phyloP scores from a whole-genome alignment of 2,797 vertebrate genomes.

The Hafferia zeledoni region DNA sequence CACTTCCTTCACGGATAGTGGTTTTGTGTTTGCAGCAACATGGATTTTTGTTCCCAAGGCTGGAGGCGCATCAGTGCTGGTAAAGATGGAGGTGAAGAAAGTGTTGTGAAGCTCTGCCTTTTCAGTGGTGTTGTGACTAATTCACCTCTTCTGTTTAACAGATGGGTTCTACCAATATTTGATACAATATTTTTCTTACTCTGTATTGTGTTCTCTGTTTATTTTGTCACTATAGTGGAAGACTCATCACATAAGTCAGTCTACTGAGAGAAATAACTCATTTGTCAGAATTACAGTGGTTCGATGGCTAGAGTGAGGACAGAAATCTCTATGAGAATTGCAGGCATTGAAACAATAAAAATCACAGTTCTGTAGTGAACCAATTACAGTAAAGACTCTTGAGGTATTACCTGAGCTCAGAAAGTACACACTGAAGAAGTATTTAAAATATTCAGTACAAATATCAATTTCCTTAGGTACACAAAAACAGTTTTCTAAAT shows the following conservation, averaged over 20 bases:
- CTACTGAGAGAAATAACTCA: neutral
- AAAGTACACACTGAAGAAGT: conserved; percentile 8
- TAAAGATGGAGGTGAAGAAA: accelerated
- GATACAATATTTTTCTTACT: neutral
- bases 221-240: neutral
- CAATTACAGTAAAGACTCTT: neutral
- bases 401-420: neutral
- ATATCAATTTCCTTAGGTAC: conserved; percentile 5
- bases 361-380: neutral
- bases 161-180: neutral
- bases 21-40: neutral
- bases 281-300: neutral
- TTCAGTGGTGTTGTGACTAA: neutral
- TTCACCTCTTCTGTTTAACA: neutral
- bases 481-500: conserved; percentile 6
- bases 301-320: neutral
- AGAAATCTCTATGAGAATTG: conserved; percentile 14
- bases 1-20: neutral
- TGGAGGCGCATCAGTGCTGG: neutral
- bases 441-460: conserved; percentile 23
- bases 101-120: neutral
- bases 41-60: neutral
- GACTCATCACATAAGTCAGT: neutral
- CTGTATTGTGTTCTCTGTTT: neutral
- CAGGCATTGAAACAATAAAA: neutral